Evolutionary conservation across 2,797 vertebrate species (phyloP), one percentile per base, ranked within the genome.

Genomic region (Gephyroberyx darwinii): DNA sequence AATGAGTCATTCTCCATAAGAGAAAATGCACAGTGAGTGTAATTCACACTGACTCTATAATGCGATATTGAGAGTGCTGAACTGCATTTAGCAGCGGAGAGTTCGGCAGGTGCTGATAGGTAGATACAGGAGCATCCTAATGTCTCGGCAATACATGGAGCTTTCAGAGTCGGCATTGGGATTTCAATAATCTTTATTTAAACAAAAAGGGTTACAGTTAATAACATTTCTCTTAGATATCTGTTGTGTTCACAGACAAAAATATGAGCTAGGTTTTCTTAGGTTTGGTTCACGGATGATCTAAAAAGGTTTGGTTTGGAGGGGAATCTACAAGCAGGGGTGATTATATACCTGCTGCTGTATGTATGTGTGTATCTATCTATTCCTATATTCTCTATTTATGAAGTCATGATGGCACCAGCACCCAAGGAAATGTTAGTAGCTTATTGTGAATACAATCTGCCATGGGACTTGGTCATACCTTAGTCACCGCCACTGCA

Each of bases 1-100:
- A 19, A 69, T 82, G 68, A 67, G 52, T 74, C 68, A 77, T 66
- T 61, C 47, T 70, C 61, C 52, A 26, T 59, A n/a, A 52, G 62
- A 74, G 75, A 51, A 78, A 78, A 66, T 51, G 19, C 65, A 66
- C 48, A 41, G 63, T 10, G 53, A 35, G 50, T 30, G 30, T 69
- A 55, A 69, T 70, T 81, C 61, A 74, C 39, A 47, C 59, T 50
- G 47, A 13, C 13, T 35, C 16, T 64, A 62, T 70, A 63, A 63
- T 74, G 57, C 48, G 66, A 61, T 62, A 68, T 51, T n/a, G 14
- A 35, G 69, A 54, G 58, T 26, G 60, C 39, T 52, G 37, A 16
- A 8, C 43, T 50, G 17, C 37, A 58, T 60, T 47, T 37, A 39
- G 65, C 48, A 14, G 47, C 31, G 19, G 54, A 59, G 55, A 43